Evolutionary conservation across 2,797 vertebrate species (phyloP).

Genomic region (Lerista edwardsae): DNA sequence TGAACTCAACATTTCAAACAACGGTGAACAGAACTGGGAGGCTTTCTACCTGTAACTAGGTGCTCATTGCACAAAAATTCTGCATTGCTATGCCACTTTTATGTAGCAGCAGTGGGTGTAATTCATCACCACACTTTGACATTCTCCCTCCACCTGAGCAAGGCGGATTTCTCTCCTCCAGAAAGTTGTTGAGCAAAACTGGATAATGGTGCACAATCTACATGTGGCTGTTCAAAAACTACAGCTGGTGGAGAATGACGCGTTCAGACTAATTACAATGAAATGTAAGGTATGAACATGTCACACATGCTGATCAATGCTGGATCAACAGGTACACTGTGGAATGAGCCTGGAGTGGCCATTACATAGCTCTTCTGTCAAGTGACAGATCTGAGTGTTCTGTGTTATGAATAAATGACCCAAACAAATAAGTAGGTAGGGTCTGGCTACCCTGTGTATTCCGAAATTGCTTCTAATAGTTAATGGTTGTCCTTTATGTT

Average conservation of each 20-base stretch:
- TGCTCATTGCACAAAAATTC: background rate
- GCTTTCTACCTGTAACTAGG: background rate
- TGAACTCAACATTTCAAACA: constrained; percentile 43
- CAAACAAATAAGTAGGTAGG: background rate
- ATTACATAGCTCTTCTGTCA: background rate
- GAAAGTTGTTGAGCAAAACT: background rate
- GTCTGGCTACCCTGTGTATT: background rate
- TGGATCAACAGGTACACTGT: no score
- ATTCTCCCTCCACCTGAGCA: background rate
- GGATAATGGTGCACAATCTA: no score
- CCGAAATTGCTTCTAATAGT: constrained; percentile 39
- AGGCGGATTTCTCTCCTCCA: background rate
- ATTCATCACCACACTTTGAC: background rate
- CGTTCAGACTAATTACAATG: no score
- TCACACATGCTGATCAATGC: no score
- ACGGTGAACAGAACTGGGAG: constrained; percentile 14
- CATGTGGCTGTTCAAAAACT: no score
- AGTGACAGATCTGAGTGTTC: background rate
- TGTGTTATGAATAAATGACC: background rate
- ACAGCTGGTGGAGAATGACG: no score
- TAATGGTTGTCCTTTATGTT: constrained; percentile 47
- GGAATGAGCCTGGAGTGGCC: background rate
- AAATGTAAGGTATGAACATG: no score
- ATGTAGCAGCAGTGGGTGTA: no score
- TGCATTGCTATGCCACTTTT: background rate